Evolutionary conservation across 2,113 vertebrate species (phyloP), one percentile per base, ranked within the genome.

Genomic region (Apus apus): DNA sequence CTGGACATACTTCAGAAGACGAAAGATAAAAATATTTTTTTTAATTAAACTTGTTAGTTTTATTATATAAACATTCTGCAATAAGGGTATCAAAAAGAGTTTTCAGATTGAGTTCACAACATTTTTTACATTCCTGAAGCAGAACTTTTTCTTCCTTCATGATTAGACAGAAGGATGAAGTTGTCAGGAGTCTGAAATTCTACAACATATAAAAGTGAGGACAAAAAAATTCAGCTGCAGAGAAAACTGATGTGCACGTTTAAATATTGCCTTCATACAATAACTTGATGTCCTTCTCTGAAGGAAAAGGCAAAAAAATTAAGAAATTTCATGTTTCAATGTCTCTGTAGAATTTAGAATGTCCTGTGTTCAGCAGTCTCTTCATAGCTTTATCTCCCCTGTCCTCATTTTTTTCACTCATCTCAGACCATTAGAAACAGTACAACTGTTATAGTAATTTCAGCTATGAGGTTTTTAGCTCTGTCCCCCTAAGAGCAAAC

Each of bases 61-160:
- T 77, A 43, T 91, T 70, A 79, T 32, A 72, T n/a, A 91, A 95
- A 90, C 34, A 68, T 53, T 17, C 43, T 68, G 78, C 9, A 79
- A 57, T 45, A 80, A 92, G 45, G 57, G 17, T 56, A 81, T 85
- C 73, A 56, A 81, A 91, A 95, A 88, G 50, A 88, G 43, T 8
- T 43, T 11, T 81, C 40, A 48, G 67, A 57, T 40, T 71, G 32
- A 90, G 62, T 43, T 92, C 87, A 73, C 91, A 94, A 43, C 32
- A 45, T 75, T 89, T 95, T 89, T 91, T 54, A 80, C 18, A 86
- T 92, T 88, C 80, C 66, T 67, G 45, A 66, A 78, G 15, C 61
- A 72, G 79, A 90, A 64, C 34, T 70, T 64, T n/a, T 70, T 83
- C 36, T 82, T 81, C 45, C 46, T 81, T 84, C 64, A 15, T 60